Conservation (phyloP, 2,113 vertebrate genomes). For the Rana temporaria region DNA sequence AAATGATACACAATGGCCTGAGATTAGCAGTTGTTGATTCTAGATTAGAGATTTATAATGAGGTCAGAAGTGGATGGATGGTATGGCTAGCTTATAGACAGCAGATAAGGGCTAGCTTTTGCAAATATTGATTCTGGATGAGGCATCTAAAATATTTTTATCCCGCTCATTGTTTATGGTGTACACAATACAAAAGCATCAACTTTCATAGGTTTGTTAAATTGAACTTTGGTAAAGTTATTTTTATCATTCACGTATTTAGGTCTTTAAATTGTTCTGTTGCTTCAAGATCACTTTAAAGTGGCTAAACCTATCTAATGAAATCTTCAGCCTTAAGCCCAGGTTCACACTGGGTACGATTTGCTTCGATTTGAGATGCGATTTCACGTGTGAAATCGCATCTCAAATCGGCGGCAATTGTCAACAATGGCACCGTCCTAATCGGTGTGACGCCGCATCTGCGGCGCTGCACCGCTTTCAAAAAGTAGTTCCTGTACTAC, state of each 20-base stretch:
- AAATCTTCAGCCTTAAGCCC: no score
- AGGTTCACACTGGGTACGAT: no score
- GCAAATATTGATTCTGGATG: slow-evolving; percentile 55
- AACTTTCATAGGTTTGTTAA: not conserved
- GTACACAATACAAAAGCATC: slow-evolving; percentile 6
- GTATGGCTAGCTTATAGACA: slow-evolving; percentile 40
- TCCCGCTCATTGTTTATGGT: not conserved
- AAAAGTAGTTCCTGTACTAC: no score
- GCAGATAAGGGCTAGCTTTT: slow-evolving; percentile 19
- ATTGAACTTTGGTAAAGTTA: slow-evolving; percentile 31
- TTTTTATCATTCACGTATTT: not conserved
- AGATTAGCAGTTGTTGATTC: slow-evolving; percentile 28
- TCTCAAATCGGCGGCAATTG: no score
- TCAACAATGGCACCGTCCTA: no score
- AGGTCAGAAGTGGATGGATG: slow-evolving; percentile 35
- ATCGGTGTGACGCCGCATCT: no score
- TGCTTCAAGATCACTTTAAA: not conserved
- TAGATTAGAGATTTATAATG: slow-evolving; percentile 31
- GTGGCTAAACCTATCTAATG: no score
- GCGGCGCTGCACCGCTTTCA: no score
- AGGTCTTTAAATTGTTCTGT: not conserved
- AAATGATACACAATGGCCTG: slow-evolving; percentile 22
- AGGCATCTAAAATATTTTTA: slow-evolving; percentile 6
- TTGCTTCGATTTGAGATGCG: no score
- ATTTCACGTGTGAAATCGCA: no score